Base-by-base conservation (phyloP, 1,140 invertebrate species). In the Psix sp. region DNA sequence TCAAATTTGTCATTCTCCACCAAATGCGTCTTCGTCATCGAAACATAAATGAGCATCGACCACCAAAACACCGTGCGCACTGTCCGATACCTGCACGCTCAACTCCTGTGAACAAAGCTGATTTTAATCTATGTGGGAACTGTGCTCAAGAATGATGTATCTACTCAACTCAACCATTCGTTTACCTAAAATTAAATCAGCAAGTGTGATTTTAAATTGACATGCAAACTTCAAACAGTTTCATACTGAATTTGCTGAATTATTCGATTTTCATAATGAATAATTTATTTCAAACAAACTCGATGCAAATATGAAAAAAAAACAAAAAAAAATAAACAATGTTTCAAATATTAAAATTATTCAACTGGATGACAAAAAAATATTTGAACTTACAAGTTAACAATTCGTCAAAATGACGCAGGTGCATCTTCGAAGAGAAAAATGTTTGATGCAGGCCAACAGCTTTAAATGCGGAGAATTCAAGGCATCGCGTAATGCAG, bases 401-500 rank as follows among this genome's bases (percentile, higher is more conserved):
- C 20, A 42, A 49, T 35, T 26, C 11, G 54, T 52, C 46, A 54
- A 68, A 57, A 45, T n/a, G 39, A 17, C 36, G 48, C 54, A 60
- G 54, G 54, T 59, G 54, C 48, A 36, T 70, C 48, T 54, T 62
- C 24, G 20, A 21, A 17, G 2, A 38, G 24, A 62, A 71, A 63
- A 56, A 29, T 43, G 38, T 42, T 71, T 51, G 67, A 62, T 35
- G 49, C 57, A 63, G 48, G 29, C 57, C 21, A 56, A 26, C 49
- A 26, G 52, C 52, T 72, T 72, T 72, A 74, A 66, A 68, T 59
- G 72, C 65, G 45, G 72, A 36, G 72, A 68, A 74, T 74, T 74
- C 48, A 24, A 57, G 51, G 65, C 51, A 59, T 57, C 72, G 80
- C 78, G 80, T 81, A 81, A 82, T 79, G 77, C 78, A 72, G 78